Base-by-base conservation (phyloP, 2,113 vertebrate species). In the Microcebus ravelobensis region DNA sequence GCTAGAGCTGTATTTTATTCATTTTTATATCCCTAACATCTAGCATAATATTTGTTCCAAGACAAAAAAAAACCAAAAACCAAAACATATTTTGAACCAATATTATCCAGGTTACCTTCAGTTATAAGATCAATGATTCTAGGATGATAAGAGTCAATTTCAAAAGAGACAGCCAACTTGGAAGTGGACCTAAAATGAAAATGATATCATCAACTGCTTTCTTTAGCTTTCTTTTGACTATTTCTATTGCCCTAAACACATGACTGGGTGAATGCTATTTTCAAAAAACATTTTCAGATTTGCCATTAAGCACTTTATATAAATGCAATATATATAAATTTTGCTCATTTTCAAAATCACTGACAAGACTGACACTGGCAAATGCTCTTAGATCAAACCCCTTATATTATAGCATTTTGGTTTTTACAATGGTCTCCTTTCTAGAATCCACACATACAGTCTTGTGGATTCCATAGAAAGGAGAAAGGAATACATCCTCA, bases 271-370 rank as follows among this genome's bases (percentile, higher is more conserved):
- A 87, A 91, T 31, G 29, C 34, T 77, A 82, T 77, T 92, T 97
- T 55, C 36, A 93, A 68, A 90, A 91, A 61, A 63, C n/a, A 55
- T 74, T 80, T 83, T 80, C 92, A 85, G 61, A 94, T 48, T 77
- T 29, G 59, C 52, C 76, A 86, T 9, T 39, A 88, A 88, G 18
- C 34, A 81, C 8, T 86, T 91, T 76, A 93, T 71, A 93, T 13
- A 87, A 76, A 63, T 31, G 52, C 42, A 85, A 20, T 39, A 81
- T 29, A 34, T 23, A n/a, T 21, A 71, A 73, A 71, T 25, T 65
- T 57, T 90, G 17, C 82, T 45, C 55, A 63, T 45, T 92, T 88
- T 45, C 34, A 57, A 86, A 83, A 42, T 61, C 68, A 82, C n/a
- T 77, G 71, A 36, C 48, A 93, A 85, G 10, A 50, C 18, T 67